These are phyloP conservation scores for Hucho hucho DNA, from an alignment of 2,113 vertebrate genomes.

Conservation along the genomic window DNA sequence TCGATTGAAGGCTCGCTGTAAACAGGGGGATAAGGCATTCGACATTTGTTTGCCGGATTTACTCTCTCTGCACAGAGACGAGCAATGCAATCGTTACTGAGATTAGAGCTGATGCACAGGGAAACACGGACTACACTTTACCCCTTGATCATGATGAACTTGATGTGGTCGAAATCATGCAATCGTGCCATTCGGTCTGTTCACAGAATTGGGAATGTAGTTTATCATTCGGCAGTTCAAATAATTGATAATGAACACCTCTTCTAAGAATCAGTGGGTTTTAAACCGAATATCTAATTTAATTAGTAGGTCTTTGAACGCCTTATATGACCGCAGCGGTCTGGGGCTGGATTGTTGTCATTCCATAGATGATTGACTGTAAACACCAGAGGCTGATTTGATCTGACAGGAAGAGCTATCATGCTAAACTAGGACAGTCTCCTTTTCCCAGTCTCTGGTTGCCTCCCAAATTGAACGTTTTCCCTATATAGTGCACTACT, in stretches of 20 bases:
- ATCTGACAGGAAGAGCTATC: constrained; percentile 48
- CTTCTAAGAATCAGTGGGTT: too few relatives aligned
- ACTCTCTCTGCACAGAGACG: constrained; percentile 48
- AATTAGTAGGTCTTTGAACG: too few relatives aligned
- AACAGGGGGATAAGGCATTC: constrained; percentile 57
- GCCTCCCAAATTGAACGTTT: background rate
- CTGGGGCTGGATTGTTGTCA: constrained; percentile 35
- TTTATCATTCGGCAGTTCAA: too few relatives aligned
- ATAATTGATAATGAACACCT: too few relatives aligned
- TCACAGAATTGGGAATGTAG: too few relatives aligned
- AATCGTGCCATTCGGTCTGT: background rate
- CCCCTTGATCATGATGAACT: constrained; percentile 39
- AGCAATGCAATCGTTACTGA: constrained; percentile 53
- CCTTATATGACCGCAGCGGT: too few relatives aligned
- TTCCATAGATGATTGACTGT: constrained; percentile 45
- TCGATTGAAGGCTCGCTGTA: constrained; percentile 46
- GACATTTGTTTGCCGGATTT: constrained; percentile 57
- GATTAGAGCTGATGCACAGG: constrained; percentile 40
- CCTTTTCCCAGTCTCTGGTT: constrained; percentile 26
- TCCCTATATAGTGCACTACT: too few relatives aligned
- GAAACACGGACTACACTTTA: constrained; percentile 39
- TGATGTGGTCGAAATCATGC: background rate
- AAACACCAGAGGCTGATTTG: constrained; percentile 46
- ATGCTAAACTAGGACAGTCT: constrained; percentile 48
- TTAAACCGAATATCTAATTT: too few relatives aligned